Conservation (phyloP, 2,113 vertebrate genomes). For the Corythoichthys haematopterus region DNA sequence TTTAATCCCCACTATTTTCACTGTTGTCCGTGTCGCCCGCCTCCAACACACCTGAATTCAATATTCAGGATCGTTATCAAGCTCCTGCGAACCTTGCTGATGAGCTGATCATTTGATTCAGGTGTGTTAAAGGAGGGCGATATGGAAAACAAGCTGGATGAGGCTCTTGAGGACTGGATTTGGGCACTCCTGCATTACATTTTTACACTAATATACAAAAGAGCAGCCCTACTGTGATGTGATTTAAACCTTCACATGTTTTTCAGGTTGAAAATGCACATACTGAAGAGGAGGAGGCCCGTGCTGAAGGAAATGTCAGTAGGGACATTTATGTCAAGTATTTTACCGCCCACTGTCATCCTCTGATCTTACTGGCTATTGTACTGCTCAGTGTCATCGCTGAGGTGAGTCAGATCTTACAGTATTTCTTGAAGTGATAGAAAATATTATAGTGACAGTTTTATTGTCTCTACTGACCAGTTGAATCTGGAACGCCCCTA, state of each 20-base stretch:
- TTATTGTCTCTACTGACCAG: not conserved
- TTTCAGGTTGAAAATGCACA: conserved; percentile 25
- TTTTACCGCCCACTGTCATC: conserved; percentile 34
- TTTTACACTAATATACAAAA: not conserved
- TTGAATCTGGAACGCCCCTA: not conserved
- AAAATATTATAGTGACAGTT: not conserved
- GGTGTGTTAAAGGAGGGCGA: no score
- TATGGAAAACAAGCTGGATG: no score
- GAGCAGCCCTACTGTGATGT: not conserved
- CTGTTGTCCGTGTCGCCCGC: no score
- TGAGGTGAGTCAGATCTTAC: conserved; percentile 30
- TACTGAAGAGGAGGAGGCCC: conserved; percentile 30
- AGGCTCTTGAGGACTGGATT: no score
- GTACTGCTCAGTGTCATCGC: conserved; percentile 44
- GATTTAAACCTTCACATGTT: not conserved
- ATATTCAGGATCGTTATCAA: no score
- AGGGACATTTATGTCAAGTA: conserved; percentile 41
- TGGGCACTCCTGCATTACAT: not conserved
- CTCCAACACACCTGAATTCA: no score
- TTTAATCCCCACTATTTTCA: no score
- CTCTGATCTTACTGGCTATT: conserved; percentile 10
- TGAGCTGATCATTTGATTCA: no score
- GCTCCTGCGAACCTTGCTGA: no score
- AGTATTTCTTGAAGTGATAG: not conserved
- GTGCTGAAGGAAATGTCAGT: conserved; percentile 40